Evolutionary conservation across 2,797 vertebrate species (phyloP).

Genomic region (Lepilemur septentrionalis): DNA sequence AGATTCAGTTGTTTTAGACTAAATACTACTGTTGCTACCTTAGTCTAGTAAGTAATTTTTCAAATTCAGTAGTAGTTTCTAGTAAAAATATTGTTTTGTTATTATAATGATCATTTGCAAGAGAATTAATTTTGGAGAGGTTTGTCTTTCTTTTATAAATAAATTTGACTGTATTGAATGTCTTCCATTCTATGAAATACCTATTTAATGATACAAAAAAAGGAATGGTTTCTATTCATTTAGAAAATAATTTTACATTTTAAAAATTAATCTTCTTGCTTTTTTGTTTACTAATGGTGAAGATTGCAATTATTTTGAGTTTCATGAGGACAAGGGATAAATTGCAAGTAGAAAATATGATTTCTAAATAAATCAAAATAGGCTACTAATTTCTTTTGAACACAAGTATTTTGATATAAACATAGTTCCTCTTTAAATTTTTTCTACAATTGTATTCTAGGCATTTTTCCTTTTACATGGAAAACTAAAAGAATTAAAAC

Average conservation of each 20-base stretch:
- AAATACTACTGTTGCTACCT: background rate
- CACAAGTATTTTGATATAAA: background rate
- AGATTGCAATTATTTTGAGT: constrained; percentile 22
- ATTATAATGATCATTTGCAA: background rate
- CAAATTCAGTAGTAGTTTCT: background rate
- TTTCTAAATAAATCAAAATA: constrained; percentile 37
- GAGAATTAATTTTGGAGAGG: background rate
- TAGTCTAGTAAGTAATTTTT: constrained; percentile 6
- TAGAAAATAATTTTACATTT: background rate
- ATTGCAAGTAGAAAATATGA: background rate
- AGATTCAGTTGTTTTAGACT: background rate
- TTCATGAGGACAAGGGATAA: background rate
- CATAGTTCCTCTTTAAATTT: background rate
- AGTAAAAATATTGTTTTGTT: background rate
- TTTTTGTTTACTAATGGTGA: background rate
- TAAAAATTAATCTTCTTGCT: background rate
- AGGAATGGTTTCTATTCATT: background rate
- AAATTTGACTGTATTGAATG: background rate
- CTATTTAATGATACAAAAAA: background rate
- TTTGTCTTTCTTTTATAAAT: constrained; percentile 12
- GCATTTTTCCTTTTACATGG: background rate
- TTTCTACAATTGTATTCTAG: background rate
- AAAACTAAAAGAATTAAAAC: background rate
- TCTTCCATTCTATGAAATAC: background rate
- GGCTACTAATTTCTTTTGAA: background rate